These are phyloP conservation scores for Megalonaias nervosa DNA, from an alignment of 1,140 invertebrate species.

Conservation along the genomic window DNA sequence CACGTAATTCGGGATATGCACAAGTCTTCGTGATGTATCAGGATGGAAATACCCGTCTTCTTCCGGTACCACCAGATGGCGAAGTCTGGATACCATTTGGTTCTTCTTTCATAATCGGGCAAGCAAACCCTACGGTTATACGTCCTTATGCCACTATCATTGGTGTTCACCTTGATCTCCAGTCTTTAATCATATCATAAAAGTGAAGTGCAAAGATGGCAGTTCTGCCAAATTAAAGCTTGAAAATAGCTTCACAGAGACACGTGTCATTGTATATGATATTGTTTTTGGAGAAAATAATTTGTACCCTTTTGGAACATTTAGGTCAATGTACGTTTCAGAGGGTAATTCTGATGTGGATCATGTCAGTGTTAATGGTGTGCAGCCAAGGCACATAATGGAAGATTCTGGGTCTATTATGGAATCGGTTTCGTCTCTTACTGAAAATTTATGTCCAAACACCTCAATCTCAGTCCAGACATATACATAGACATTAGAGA, in stretches of 20 bases:
- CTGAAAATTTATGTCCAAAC: constrained; percentile 52
- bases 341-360: constrained; percentile 57
- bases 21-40: constrained; percentile 49
- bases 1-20: constrained; percentile 32
- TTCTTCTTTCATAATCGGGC: constrained; percentile 45
- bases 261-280: constrained; percentile 26
- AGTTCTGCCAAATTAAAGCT: constrained; percentile 23
- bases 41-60: constrained; percentile 41
- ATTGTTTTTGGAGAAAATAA: constrained; percentile 27
- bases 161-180: constrained; percentile 28
- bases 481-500: constrained; percentile 38
- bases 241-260: constrained; percentile 29
- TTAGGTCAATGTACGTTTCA: constrained; percentile 53
- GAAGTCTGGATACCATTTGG: constrained; percentile 49
- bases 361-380: constrained; percentile 41
- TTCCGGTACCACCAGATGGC: constrained; percentile 38
- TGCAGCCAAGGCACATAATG: constrained; percentile 39
- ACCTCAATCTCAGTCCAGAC: constrained; percentile 52
- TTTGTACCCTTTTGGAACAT: constrained; percentile 44
- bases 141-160: constrained; percentile 39
- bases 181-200: constrained; percentile 17
- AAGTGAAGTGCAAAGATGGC: constrained; percentile 37
- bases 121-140: constrained; percentile 30
- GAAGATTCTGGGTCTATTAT: constrained; percentile 29
- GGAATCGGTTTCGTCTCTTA: constrained; percentile 46